Evolutionary conservation across 2,113 vertebrate genomes (phyloP).

Genomic region (Solenodon paradoxus): DNA sequence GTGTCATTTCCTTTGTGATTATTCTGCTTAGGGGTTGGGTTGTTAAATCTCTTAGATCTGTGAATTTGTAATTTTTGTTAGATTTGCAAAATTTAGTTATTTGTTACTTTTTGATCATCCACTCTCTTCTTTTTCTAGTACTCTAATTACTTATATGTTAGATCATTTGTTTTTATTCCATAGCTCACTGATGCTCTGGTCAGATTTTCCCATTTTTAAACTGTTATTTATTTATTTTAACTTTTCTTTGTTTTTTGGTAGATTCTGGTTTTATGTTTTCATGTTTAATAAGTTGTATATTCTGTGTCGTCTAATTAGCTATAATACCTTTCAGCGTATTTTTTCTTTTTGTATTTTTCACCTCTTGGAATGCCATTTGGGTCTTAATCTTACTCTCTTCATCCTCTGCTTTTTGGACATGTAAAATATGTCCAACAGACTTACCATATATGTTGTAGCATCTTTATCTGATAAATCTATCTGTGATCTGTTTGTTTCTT

Average conservation of each 20-base stretch:
- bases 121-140: not conserved
- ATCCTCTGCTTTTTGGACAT: not conserved
- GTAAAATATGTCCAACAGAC: not conserved
- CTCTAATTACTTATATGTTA: not conserved
- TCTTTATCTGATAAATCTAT: not conserved
- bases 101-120: not conserved
- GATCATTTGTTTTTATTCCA: not conserved
- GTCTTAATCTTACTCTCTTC: not conserved
- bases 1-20: not conserved
- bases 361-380: not conserved
- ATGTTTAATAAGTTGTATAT: not conserved
- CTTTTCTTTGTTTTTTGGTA: not conserved
- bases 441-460: not conserved
- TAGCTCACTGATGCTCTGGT: not conserved
- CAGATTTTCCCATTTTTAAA: not conserved
- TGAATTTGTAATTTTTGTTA: not conserved
- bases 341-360: slow-evolving; percentile 2
- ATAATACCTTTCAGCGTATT: not conserved
- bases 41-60: not conserved
- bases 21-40: not conserved
- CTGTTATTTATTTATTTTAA: not conserved
- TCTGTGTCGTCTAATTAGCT: not conserved
- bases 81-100: not conserved
- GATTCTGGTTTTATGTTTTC: not conserved
- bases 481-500: not conserved